Conservation (phyloP, 2,113 vertebrate species). For the Prochilodus magdalenae region DNA sequence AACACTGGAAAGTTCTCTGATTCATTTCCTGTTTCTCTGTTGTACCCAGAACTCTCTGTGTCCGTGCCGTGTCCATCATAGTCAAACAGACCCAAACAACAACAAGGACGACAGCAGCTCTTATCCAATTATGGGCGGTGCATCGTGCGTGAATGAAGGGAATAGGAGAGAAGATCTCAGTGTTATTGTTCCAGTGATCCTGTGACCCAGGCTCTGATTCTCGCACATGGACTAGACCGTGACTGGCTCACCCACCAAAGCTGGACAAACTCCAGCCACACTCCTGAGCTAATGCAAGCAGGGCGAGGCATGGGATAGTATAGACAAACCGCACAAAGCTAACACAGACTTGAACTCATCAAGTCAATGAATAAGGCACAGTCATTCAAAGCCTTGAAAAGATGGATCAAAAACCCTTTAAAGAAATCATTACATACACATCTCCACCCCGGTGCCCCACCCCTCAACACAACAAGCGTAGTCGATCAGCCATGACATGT, state of each 20-base stretch:
- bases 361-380: not conserved
- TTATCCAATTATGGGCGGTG: constrained; percentile 75
- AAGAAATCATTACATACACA: no score
- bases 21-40: constrained; percentile 62
- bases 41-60: constrained; percentile 71
- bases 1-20: constrained; percentile 70
- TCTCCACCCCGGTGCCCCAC: no score
- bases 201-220: constrained; percentile 76
- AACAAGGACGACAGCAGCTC: constrained; percentile 51
- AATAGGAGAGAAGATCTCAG: constrained; percentile 74
- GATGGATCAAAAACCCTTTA: no score
- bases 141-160: constrained; percentile 61
- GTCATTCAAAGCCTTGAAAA: no score
- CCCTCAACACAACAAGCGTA: no score
- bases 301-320: constrained; percentile 11
- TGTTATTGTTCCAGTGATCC: constrained; percentile 75
- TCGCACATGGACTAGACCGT: constrained; percentile 67
- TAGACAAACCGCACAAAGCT: not conserved
- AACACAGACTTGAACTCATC: not conserved
- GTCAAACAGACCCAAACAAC: constrained; percentile 79
- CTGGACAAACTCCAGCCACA: constrained; percentile 44
- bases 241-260: constrained; percentile 68
- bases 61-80: constrained; percentile 78
- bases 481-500: no score
- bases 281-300: not conserved